Evolutionary conservation across 2,888 invertebrate species (phyloP).

Genomic region (Cantharis rufa): DNA sequence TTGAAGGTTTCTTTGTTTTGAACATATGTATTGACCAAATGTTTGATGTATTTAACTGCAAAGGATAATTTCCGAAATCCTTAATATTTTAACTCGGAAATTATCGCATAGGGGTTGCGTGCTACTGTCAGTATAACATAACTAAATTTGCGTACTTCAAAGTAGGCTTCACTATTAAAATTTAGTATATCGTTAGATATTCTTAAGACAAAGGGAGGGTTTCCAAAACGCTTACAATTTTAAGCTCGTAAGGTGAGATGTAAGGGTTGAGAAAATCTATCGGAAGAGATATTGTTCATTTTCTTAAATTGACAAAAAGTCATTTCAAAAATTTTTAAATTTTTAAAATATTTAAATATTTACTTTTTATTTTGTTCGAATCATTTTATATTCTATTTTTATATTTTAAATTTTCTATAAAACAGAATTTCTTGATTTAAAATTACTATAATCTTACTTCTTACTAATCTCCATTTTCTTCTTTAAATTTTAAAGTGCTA

Average conservation of each 20-base stretch:
- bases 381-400: too few relatives aligned
- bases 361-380: too few relatives aligned
- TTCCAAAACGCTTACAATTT: neutral
- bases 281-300: neutral
- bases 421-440: too few relatives aligned
- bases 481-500: too few relatives aligned
- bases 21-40: neutral
- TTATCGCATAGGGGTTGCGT: neutral
- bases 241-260: neutral
- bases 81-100: neutral
- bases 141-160: neutral
- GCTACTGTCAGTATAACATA: neutral
- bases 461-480: too few relatives aligned
- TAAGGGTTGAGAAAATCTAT: neutral
- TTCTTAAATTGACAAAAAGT: too few relatives aligned
- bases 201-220: neutral
- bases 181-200: neutral
- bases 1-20: neutral
- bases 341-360: too few relatives aligned
- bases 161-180: neutral
- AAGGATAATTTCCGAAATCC: neutral
- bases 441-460: too few relatives aligned
- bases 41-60: neutral
- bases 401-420: too few relatives aligned
- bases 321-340: too few relatives aligned